These are phyloP conservation scores for Prosopocoilus inquinatus DNA, from an alignment of 2,888 invertebrate genomes.

Conservation along the genomic window DNA sequence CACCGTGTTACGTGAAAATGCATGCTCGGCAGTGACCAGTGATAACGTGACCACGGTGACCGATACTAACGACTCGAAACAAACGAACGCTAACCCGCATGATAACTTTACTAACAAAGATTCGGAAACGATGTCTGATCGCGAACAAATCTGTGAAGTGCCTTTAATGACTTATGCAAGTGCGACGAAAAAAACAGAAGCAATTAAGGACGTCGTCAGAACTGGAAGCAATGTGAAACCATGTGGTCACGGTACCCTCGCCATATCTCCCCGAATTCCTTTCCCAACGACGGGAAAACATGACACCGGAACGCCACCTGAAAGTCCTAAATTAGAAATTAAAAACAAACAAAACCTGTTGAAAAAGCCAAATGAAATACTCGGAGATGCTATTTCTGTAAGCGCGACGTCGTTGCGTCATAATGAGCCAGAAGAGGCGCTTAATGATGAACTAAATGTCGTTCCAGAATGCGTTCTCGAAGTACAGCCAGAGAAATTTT, in stretches of 20 bases:
- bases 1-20: conserved; percentile 37
- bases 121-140: background rate
- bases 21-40: conserved; percentile 29
- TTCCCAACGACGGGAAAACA: conserved; percentile 29
- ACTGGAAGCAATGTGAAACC: conserved; percentile 40
- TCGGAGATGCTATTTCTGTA: background rate
- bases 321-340: conserved; percentile 43
- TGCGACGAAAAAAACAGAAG: too few relatives aligned
- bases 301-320: conserved; percentile 38
- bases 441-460: too few relatives aligned
- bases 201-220: conserved; percentile 10
- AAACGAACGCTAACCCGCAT: conserved; percentile 24
- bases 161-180: conserved; percentile 6
- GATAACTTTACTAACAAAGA: conserved; percentile 1
- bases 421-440: conserved; percentile 6
- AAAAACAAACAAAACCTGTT: conserved; percentile 1
- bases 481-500: too few relatives aligned
- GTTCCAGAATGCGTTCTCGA: too few relatives aligned
- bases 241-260: conserved; percentile 48
- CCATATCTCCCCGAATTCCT: conserved; percentile 42
- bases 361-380: background rate
- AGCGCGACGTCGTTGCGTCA: background rate
- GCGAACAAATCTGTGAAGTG: conserved; percentile 1
- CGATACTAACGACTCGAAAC: conserved; percentile 30
- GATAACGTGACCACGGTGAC: conserved; percentile 13